These are phyloP conservation scores for Chlorocebus sabaeus DNA, from an alignment of 2,113 vertebrate species.

Conservation along the genomic window DNA sequence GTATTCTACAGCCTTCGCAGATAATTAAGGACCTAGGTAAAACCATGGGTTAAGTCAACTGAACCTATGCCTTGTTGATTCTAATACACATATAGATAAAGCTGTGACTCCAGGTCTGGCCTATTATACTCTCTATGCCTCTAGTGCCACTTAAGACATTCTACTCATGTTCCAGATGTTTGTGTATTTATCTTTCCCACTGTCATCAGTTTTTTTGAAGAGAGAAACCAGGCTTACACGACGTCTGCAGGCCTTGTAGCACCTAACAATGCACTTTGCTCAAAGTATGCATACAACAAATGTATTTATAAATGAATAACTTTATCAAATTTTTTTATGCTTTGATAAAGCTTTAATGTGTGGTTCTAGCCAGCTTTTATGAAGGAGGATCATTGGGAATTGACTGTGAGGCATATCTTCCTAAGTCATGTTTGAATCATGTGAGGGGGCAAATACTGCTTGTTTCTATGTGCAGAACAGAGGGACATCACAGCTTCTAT, in stretches of 20 bases:
- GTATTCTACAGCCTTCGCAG: neutral
- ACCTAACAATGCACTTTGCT: neutral
- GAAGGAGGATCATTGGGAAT: neutral
- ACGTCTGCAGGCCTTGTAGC: neutral
- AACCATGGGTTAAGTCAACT: neutral
- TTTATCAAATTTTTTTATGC: neutral
- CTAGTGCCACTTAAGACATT: neutral
- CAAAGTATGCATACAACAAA: neutral
- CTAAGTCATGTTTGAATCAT: neutral
- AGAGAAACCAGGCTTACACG: neutral
- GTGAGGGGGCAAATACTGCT: neutral
- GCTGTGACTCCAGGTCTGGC: neutral
- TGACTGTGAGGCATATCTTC: neutral
- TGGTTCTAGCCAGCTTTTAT: neutral
- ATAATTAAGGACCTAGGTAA: neutral
- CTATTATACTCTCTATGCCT: neutral
- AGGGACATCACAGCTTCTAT: neutral
- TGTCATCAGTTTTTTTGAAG: neutral
- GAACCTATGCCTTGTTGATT: neutral
- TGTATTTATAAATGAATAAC: neutral
- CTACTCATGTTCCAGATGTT: no score
- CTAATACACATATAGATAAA: neutral
- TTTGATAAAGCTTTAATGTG: neutral
- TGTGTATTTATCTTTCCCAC: neutral
- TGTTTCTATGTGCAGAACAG: neutral